Evolutionary conservation across 2,888 invertebrate species (phyloP), one percentile per base, ranked within the genome.

Genomic region (Eupithecia pulchellata): DNA sequence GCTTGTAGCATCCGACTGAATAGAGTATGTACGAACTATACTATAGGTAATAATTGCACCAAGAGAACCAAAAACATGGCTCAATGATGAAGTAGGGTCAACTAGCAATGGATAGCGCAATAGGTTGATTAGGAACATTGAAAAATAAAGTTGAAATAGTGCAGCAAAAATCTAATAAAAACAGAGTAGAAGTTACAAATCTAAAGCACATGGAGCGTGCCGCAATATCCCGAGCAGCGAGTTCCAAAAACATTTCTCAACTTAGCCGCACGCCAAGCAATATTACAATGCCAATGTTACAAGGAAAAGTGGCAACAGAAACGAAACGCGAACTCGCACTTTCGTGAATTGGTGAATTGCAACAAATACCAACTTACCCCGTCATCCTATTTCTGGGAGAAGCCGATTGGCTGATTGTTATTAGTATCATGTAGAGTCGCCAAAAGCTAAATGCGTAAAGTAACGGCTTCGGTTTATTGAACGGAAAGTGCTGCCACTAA

Each of bases 391-490:
- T 82, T 84, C 76, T 78, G 76, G 76, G 77, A 84, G 81, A 78
- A 82, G 84, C 83, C 84, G 86, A 88, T 88, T 86, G 85, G 84
- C 83, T 85, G 87, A 91, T 92, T 92, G 87, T 90, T 91, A 93
- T 92, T 93, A 86, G 87, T 91, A 92, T 89, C 93, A 91, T 91
- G 91, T 89, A 86, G 85, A 86, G 83, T 80, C 79, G 85, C 89
- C 87, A 88, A 91, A 89, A 91, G 81, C 90, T 90, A 88, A 89
- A 91, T 90, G 90, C 90, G 91, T 92, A 87, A 89, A 82, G 84
- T 93, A 93, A 93, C 93, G 93, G 93, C 91, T 86, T 85, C 88
- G 81, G 93, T 92, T 93, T 93, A 92, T 84, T 86, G 93, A 89
- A 92, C 93, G 84, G 90, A 90, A 91, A 89, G 89, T 89, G 89